Evolutionary conservation across 2,888 invertebrate genomes (phyloP), one percentile per base, ranked within the genome.

Genomic region (Poecilobothrus nobilitatus): DNA sequence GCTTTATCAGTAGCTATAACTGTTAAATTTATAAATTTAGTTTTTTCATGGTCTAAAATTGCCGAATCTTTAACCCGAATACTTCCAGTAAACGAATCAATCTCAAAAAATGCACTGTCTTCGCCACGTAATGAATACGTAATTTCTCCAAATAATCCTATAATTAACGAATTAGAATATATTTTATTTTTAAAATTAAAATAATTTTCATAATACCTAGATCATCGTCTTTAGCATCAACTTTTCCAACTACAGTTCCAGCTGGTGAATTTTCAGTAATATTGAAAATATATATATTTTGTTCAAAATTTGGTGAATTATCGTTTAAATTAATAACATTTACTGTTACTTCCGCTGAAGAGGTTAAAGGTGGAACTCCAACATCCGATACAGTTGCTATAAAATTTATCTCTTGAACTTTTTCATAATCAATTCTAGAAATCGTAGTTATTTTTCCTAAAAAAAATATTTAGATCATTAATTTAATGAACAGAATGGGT

Each of bases 291-390:
- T 95, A 95, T 21, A 82, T 81, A 66, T 85, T 82, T 71, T 87
- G 84, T 0, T 84, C 84, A 79, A 96, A 96, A 66, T 84, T 84
- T 0, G 96, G 96, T 76, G 90, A 89, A 77, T 94, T 92, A 76
- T 96, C 95, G 75, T 97, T 96, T 0, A 92, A 86, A 77, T 96
- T 95, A 44, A 88, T 83, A 2, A 97, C 85, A 66, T 87, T 87
- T 0, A 96, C 91, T 8, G 85, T 84, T 0, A 97, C 88, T 8
- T 88, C 85, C 0, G 95, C 94, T 0, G 89, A 85, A 0, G 93
- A 86, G 5, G 92, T 90, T 66, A 92, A 83, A 75, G 91, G 90
- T 0, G 96, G 96, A 0, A 92, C 88, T 2, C 96, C 96, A 3
- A 22, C 90, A 80, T 97, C 97, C 74, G 87, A 91, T 0, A 93